Evolutionary conservation across 2,888 invertebrate species (phyloP), one percentile per base, ranked within the genome.

Genomic region (Zeuzera pyrina): DNA sequence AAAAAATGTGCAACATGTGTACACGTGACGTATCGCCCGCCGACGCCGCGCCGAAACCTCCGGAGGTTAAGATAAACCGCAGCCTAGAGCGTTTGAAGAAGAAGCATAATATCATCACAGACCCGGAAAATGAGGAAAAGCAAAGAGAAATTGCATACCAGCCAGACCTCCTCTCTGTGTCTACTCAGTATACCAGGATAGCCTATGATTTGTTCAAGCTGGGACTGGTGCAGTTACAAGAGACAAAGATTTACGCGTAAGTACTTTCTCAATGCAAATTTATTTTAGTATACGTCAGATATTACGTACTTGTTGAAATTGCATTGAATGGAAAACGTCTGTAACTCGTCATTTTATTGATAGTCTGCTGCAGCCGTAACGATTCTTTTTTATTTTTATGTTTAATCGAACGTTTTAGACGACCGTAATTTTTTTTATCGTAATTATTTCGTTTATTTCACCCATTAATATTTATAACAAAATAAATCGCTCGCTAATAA

Each of bases 191-290:
- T 43, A 79, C 81, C 38, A 84, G 76, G 45, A 36, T 70, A 8
- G 54, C 68, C 6, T 68, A 77, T 35, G 78, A 84, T 39, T 35
- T 69, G 14, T 53, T 84, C 52, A 69, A 70, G 38, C 53, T 61
- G 12, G 54, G 52, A 14, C 41, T 73, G 42, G 70, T 59, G 33
- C 54, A 57, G 1, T 41, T 81, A 15, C 78, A 83, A 40, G 74
- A 79, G 38, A 72, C 83, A 34, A 81, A 81, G 46, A 63, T 72
- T 8, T 85, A 76, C 52, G 74, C 74, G 86, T 86, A 34, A 85
- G 86, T 84, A 31, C 15, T 26, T 36, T 14, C 12, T 11, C 12
- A 12, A n/a, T n/a, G n/a, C n/a, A n/a, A n/a, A n/a, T n/a, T n/a
- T n/a, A n/a, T n/a, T n/a, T n/a, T n/a, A n/a, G n/a, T n/a, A n/a